These are phyloP conservation scores for Petrolisthes manimaculis DNA, from an alignment of 2,888 invertebrate genomes.

Conservation along the genomic window DNA sequence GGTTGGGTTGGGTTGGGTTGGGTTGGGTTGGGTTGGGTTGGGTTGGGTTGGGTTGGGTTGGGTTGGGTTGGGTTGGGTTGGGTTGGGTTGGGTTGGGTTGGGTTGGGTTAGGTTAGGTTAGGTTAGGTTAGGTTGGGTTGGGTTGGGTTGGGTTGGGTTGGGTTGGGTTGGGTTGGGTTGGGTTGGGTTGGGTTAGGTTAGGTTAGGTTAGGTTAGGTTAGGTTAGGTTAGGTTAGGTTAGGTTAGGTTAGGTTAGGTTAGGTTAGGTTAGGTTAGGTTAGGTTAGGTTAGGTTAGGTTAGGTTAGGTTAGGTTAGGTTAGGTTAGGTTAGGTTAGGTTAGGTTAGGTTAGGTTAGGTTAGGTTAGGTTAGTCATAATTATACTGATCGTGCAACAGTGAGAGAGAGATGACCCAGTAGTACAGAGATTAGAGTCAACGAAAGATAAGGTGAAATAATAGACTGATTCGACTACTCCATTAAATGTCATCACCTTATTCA, in stretches of 20 bases:
- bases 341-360: neutral
- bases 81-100: neutral
- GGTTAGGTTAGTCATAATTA: neutral
- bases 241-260: neutral
- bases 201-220: neutral
- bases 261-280: neutral
- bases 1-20: neutral
- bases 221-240: neutral
- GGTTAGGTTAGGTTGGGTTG: neutral
- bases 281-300: neutral
- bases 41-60: neutral
- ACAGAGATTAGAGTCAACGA: too few species aligned
- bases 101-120: neutral
- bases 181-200: neutral
- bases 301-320: constrained; percentile 1
- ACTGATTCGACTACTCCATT: too few species aligned
- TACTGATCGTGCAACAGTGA: too few species aligned
- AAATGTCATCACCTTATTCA: too few species aligned
- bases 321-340: neutral
- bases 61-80: neutral
- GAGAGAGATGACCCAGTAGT: neutral
- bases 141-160: neutral
- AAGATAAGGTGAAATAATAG: too few species aligned
- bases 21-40: neutral
- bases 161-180: neutral